These are phyloP conservation scores for Papilio glaucus DNA, from an alignment of 1,140 invertebrate species.

Conservation along the genomic window DNA sequence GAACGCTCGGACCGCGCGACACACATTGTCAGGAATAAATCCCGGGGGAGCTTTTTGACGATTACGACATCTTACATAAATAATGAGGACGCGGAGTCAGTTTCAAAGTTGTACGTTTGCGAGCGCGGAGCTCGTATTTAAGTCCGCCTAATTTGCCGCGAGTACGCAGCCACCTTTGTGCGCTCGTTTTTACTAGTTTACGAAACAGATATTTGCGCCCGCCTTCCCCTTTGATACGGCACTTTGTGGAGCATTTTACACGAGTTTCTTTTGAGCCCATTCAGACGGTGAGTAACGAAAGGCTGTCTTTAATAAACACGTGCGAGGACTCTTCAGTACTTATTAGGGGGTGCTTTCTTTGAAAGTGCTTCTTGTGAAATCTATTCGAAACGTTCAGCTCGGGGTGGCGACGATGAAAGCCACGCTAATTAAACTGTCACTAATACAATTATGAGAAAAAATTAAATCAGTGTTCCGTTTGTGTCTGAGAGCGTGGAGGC, in stretches of 20 bases:
- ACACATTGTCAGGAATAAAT: slow-evolving; percentile 68
- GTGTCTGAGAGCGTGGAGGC: slow-evolving; percentile 31
- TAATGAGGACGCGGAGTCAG: slow-evolving; percentile 73
- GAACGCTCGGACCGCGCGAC: slow-evolving; percentile 58
- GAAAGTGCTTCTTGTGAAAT: slow-evolving; percentile 82
- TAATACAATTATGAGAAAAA: slow-evolving; percentile 79
- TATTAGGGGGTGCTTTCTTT: slow-evolving; percentile 83
- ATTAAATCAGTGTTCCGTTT: slow-evolving; percentile 30
- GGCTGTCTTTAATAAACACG: slow-evolving; percentile 84
- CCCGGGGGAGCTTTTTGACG: slow-evolving; percentile 65
- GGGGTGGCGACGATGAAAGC: slow-evolving; percentile 78
- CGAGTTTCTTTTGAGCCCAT: slow-evolving; percentile 83
- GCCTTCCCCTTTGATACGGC: slow-evolving; percentile 81
- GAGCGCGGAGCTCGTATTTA: slow-evolving; percentile 75
- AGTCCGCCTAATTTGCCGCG: slow-evolving; percentile 81
- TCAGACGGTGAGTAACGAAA: slow-evolving; percentile 83
- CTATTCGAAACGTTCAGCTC: slow-evolving; percentile 82
- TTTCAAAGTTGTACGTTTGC: slow-evolving; percentile 75
- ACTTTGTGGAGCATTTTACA: slow-evolving; percentile 83
- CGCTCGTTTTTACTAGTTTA: slow-evolving; percentile 83
- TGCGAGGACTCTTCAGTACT: slow-evolving; percentile 83
- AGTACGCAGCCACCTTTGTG: slow-evolving; percentile 80
- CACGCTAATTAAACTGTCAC: slow-evolving; percentile 82
- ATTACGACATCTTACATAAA: slow-evolving; percentile 78
- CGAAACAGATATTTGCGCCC: slow-evolving; percentile 83